These are phyloP conservation scores for Falcunculus frontatus DNA, from an alignment of 2,113 vertebrate species.

Conservation along the genomic window DNA sequence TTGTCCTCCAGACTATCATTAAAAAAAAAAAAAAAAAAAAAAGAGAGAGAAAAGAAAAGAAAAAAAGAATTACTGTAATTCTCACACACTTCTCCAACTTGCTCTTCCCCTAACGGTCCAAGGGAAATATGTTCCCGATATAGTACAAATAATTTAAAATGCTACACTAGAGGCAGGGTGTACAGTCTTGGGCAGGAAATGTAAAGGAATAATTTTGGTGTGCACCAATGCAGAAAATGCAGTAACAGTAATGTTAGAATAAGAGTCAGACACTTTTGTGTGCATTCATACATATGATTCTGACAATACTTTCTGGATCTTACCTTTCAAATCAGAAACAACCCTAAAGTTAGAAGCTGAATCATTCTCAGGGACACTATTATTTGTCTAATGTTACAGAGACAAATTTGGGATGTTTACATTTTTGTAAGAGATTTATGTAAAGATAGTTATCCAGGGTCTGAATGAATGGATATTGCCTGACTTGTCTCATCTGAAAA, in stretches of 20 bases:
- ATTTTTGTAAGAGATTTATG: neutral
- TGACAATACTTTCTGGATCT: neutral
- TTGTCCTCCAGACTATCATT: conserved; percentile 90
- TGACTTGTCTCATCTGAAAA: neutral
- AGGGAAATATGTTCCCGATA: neutral
- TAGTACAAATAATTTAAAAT: neutral
- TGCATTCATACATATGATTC: neutral
- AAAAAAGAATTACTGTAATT: neutral
- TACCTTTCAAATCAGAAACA: conserved; percentile 4
- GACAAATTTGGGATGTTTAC: neutral
- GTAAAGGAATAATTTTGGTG: neutral
- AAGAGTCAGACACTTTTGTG: neutral
- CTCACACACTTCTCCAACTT: neutral
- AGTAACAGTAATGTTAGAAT: neutral
- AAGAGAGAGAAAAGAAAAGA: neutral
- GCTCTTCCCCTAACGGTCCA: neutral
- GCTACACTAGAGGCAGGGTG: neutral
- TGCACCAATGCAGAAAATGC: neutral
- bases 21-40: conserved; percentile 20
- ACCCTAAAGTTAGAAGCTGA: neutral
- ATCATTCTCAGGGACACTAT: neutral
- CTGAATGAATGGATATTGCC: neutral
- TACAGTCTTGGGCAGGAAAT: neutral
- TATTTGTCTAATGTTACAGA: neutral
- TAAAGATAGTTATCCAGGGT: neutral